Percentiles rank a stretch among this genome's conserved stretches.
Conservation (phyloP, 2,888 invertebrate genomes). For the Phragmatobia fuliginosa region DNA sequence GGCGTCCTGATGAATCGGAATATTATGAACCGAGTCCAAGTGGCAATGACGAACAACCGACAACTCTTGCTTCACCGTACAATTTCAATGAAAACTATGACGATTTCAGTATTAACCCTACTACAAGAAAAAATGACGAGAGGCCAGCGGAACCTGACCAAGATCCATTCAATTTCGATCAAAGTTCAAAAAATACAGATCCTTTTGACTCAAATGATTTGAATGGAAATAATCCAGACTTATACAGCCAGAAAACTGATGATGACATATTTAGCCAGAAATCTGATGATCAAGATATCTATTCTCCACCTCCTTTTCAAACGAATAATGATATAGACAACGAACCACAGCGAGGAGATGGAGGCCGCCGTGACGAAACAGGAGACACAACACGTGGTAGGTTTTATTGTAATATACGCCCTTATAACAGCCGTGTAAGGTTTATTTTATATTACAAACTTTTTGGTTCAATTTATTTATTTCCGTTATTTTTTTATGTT, state of each 20-base stretch:
- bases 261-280: slow-evolving; percentile 2
- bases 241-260: not conserved
- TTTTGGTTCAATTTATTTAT: not conserved
- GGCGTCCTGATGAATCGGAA: not conserved
- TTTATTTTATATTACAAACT: not conserved
- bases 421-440: not conserved
- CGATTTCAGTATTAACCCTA: not conserved
- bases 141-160: not conserved
- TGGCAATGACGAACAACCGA: not conserved
- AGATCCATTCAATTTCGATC: not conserved
- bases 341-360: slow-evolving; percentile 13
- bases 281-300: not conserved
- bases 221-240: not conserved
- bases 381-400: slow-evolving; percentile 6
- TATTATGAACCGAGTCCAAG: not conserved
- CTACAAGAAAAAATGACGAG: not conserved
- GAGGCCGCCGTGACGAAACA: slow-evolving; percentile 11
- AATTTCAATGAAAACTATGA: not conserved
- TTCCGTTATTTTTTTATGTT: slow-evolving; percentile 6
- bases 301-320: not conserved
- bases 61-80: not conserved
- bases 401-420: not conserved
- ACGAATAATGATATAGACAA: slow-evolving; percentile 5
- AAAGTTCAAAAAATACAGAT: not conserved
- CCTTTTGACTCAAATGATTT: not conserved